Conservation (phyloP, 2,888 invertebrate genomes). For the Alentia gelatinosa region DNA sequence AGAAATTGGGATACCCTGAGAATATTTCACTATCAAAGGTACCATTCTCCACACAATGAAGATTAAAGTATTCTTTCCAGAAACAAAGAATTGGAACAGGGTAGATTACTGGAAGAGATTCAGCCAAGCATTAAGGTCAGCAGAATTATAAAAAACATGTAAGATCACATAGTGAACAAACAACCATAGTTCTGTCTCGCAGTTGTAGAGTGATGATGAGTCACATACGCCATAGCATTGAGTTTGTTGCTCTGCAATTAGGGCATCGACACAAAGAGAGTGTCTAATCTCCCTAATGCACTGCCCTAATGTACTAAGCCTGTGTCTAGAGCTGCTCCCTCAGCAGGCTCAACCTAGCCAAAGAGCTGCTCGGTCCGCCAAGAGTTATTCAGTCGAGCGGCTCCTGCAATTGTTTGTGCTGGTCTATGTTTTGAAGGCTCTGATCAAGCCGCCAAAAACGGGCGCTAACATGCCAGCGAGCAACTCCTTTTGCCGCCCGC, state of each 20-base stretch:
- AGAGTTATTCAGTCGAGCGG: not conserved
- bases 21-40: too few species aligned
- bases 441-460: not conserved
- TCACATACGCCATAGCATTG: not conserved
- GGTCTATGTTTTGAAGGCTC: not conserved
- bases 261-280: not conserved
- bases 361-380: not conserved
- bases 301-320: not conserved
- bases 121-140: too few species aligned
- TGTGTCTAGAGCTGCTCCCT: not conserved
- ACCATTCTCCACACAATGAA: too few species aligned
- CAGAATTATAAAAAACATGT: too few species aligned
- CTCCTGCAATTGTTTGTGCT: not conserved
- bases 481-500: not conserved
- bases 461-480: not conserved
- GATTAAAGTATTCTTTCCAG: too few species aligned
- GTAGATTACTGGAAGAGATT: too few species aligned
- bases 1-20: too few species aligned
- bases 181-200: too few species aligned
- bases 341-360: not conserved
- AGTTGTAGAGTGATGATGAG: too few species aligned
- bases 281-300: not conserved
- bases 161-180: too few species aligned
- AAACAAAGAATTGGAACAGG: too few species aligned
- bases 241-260: not conserved